phyloP scores from a whole-genome alignment of 2,797 vertebrate genomes.

The Mico argentatus region DNA sequence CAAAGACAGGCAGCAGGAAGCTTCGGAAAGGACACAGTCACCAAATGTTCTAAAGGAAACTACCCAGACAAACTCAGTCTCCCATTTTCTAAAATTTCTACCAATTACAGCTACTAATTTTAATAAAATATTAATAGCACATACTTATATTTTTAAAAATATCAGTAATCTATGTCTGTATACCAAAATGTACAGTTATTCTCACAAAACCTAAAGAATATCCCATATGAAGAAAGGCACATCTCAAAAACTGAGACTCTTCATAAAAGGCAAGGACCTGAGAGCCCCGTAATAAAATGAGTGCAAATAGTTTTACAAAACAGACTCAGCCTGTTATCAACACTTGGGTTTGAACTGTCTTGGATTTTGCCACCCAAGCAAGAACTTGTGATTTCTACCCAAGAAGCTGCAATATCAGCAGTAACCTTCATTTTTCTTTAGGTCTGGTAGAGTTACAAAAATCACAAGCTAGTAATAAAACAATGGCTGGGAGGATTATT shows the following conservation, averaged over 20 bases:
- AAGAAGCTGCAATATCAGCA: neutral
- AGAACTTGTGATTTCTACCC: neutral
- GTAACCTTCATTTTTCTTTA: neutral
- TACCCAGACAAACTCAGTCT: neutral
- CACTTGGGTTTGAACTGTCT: neutral
- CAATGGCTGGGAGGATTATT: neutral
- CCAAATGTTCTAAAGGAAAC: neutral
- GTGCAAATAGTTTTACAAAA: neutral
- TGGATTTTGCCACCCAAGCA: neutral
- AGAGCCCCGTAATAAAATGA: neutral
- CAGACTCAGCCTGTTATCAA: neutral
- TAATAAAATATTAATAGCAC: neutral
- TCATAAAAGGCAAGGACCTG: neutral
- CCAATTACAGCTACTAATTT: neutral
- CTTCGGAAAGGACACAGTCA: neutral
- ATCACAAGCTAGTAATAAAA: neutral
- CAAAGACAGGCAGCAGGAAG: neutral
- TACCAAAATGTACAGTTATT: neutral
- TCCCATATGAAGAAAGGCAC: neutral
- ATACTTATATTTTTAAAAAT: neutral
- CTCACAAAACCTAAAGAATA: neutral
- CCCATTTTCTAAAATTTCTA: neutral
- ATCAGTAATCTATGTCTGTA: neutral
- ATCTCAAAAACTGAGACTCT: neutral
- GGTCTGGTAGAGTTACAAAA: neutral